Evolutionary conservation across 2,888 invertebrate genomes (phyloP), one percentile per base, ranked within the genome.

Genomic region (Aphelenchoides bicaudatus): DNA sequence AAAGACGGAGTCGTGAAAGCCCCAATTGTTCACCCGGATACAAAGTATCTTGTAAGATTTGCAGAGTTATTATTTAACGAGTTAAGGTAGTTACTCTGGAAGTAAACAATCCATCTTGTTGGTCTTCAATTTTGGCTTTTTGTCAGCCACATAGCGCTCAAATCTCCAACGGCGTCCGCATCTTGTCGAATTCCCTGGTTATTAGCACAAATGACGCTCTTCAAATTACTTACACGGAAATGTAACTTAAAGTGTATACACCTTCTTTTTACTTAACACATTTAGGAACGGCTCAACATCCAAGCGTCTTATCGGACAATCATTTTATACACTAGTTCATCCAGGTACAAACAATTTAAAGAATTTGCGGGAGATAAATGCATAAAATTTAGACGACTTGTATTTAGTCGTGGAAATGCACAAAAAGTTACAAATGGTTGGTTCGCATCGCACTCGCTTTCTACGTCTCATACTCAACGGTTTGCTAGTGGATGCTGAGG

Each of bases 1-100:
- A 75, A 56, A 53, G 75, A 52, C 64, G 69, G 2, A 71, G 66
- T 30, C 67, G 66, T 25, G 73, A 73, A 28, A 62, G 63, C 2
- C 54, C 64, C 3, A 61, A 63, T 48, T 61, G 63, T 28, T 61
- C 65, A 3, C 63, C 70, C 10, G 71, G 71, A 19, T 71, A 57
- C 53, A 71, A 71, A 39, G 63, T 70, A 10, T 38, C 53, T 3
- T 3, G 21, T 13, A 27, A 16, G 16, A 25, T 38, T 21, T 62
- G 62, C 19, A 29, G 29, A 28, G 5, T 10, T 8, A 13, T 13
- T n/a, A 10, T 10, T 10, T 8, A 43, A 46, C 16, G 16, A 19
- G 2, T 53, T n/a, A 19, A 51, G 52, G 52, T 51, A 6, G 25
- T 51, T n/a, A 21, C 30, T 8, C 13, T 51, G 10, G 52, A 51